Base-by-base conservation (phyloP, 2,113 vertebrate genomes). In the Ardeotis arabs region DNA sequence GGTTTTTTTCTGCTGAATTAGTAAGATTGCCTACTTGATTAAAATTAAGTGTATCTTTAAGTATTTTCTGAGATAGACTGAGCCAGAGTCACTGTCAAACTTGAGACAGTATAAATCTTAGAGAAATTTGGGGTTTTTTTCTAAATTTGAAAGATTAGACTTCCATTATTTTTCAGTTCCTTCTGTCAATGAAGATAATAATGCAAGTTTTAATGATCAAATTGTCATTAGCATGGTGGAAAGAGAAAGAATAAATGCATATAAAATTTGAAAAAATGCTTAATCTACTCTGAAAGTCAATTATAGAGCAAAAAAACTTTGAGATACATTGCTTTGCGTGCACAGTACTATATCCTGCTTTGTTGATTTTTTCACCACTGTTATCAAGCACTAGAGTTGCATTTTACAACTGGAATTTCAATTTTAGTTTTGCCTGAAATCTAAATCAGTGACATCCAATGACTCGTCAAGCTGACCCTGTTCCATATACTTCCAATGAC, bases 351-450 rank as follows among this genome's bases (percentile, higher is more conserved):
- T 44, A 27, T 66, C 31, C 18, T 86, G 39, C n/a, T 49, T 72
- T 85, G 39, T 8, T 87, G 23, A 16, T 35, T 70, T 72, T 55
- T 77, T 69, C 2, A 8, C 4, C 13, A n/a, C 18, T 84, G 2
- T 72, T 66, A 41, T 69, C 50, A 84, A 73, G 53, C 62, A 17
- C 12, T 86, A 19, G 77, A 95, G 78, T 87, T 95, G 69, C 25
- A 72, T 92, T 84, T 74, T 94, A 47, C 91, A 96, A 6, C 20
- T 95, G 80, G 75, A 87, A 76, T 93, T 88, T 95, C 70, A 93
- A 29, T 88, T 95, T 96, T 82, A n/a, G 39, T 95, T 84, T 96
- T 92, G 64, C 39, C 69, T 37, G 31, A 84, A 93, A 87, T 95
- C 49, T 70, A 55, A 91, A 94, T 88, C 35, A 23, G 24, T 56